Evolutionary conservation across 2,888 invertebrate species (phyloP).

Genomic region (Agonopterix heracliana): DNA sequence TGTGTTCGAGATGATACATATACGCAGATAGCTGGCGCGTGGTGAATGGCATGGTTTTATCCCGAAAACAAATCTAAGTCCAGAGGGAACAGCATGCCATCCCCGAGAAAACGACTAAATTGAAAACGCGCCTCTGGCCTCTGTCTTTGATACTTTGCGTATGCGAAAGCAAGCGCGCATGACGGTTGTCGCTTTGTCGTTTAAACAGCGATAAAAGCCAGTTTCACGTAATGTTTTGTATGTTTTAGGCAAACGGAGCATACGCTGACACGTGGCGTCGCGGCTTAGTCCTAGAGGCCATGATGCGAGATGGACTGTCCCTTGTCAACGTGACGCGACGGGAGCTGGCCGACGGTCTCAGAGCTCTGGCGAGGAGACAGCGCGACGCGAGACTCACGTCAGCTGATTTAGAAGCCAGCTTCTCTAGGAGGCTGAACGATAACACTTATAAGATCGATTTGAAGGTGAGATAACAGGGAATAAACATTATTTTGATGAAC

Average conservation of each 20-base stretch:
- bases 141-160: too few species aligned
- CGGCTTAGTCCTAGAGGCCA: conserved; percentile 59
- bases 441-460: conserved; percentile 58
- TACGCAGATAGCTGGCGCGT: too few species aligned
- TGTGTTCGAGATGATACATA: too few species aligned
- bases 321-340: conserved; percentile 71
- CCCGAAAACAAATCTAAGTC: too few species aligned
- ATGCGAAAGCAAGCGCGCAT: too few species aligned
- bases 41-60: too few species aligned
- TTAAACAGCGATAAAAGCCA: too few species aligned
- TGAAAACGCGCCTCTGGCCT: too few species aligned
- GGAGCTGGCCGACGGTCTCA: conserved; percentile 71
- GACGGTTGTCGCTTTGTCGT: too few species aligned
- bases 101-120: too few species aligned
- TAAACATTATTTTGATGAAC: background rate
- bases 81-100: too few species aligned
- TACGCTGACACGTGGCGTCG: conserved; percentile 79
- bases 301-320: conserved; percentile 68
- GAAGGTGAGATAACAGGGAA: conserved; percentile 38
- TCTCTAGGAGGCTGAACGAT: conserved; percentile 51
- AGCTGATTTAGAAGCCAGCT: conserved; percentile 52
- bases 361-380: conserved; percentile 57
- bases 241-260: conserved; percentile 75
- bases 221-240: too few species aligned
- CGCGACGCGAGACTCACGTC: conserved; percentile 51